Conservation (phyloP, 2,113 vertebrate genomes). For the Saccopteryx bilineata region DNA sequence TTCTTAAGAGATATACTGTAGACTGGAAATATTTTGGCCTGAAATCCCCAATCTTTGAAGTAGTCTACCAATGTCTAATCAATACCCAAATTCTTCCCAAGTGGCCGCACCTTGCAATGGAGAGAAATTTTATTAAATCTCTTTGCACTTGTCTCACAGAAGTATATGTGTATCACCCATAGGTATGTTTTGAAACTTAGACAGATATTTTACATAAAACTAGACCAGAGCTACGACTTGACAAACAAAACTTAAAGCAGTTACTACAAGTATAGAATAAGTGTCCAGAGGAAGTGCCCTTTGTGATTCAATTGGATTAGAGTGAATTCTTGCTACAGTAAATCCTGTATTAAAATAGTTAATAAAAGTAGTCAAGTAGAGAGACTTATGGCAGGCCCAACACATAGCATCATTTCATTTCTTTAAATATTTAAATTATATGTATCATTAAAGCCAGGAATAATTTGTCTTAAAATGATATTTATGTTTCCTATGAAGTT, state of each 20-base stretch:
- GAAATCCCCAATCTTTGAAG: background rate
- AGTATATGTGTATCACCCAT: background rate
- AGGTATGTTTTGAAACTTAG: background rate
- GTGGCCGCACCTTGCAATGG: background rate
- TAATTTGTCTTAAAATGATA: background rate
- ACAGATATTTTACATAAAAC: background rate
- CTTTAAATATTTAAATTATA: conserved; percentile 18
- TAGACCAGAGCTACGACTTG: background rate
- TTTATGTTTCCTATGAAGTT: background rate
- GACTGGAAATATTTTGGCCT: background rate
- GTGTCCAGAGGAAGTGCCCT: background rate
- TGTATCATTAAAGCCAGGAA: background rate
- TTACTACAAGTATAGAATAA: background rate
- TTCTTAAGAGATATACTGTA: background rate
- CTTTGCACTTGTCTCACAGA: background rate
- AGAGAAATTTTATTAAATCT: background rate
- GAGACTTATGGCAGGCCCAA: background rate
- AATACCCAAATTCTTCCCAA: background rate
- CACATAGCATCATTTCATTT: background rate
- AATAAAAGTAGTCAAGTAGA: background rate
- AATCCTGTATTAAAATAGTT: background rate
- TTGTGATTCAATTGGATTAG: background rate
- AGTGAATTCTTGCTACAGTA: background rate
- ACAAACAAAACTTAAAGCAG: background rate
- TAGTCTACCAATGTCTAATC: background rate